Conservation (phyloP, 2,113 vertebrate species). For the Chloebia gouldiae region DNA sequence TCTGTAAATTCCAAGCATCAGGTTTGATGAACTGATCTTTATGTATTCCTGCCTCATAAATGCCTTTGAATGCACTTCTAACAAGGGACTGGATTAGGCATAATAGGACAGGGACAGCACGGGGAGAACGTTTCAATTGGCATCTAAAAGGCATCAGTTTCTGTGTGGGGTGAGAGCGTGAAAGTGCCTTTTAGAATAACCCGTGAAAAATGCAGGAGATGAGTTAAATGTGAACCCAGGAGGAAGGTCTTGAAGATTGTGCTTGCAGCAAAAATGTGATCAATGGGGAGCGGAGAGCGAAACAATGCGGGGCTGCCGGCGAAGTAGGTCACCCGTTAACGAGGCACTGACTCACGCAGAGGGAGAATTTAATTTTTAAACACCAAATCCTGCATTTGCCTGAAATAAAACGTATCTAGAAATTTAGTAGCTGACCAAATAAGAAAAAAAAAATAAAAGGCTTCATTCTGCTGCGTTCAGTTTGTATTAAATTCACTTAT, state of each 20-base stretch:
- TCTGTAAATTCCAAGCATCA: constrained; percentile 8
- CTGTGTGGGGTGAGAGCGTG: constrained; percentile 14
- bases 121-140: constrained; percentile 32
- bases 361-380: constrained; percentile 50
- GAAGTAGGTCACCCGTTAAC: constrained; percentile 70
- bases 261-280: constrained; percentile 66
- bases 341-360: background rate
- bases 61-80: constrained; percentile 45
- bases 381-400: background rate
- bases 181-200: constrained; percentile 49
- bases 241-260: constrained; percentile 50
- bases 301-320: constrained; percentile 30
- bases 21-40: constrained; percentile 59
- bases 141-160: constrained; percentile 46
- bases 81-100: constrained; percentile 10
- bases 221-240: constrained; percentile 55
- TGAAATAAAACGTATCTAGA: background rate
- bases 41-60: constrained; percentile 57
- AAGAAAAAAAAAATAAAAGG: background rate
- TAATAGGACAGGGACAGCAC: constrained; percentile 12
- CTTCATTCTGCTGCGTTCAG: background rate
- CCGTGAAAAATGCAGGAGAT: constrained; percentile 37
- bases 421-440: background rate
- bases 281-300: constrained; percentile 44
- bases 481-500: background rate